Base-by-base conservation (phyloP, 1,140 invertebrate species). In the Danaus plexippus region DNA sequence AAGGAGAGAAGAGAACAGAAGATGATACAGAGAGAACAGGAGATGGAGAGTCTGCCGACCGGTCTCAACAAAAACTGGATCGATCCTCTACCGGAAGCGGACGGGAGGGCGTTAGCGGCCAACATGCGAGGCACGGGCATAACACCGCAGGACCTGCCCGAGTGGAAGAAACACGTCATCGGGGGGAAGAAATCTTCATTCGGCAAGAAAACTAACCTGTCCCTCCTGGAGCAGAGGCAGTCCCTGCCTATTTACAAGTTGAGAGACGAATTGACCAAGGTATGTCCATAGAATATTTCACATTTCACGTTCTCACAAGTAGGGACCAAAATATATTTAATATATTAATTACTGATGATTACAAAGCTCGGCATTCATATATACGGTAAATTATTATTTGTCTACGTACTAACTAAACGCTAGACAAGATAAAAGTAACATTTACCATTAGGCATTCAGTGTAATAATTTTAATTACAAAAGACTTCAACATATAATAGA, bases 161-260 rank as follows among this genome's bases (percentile, higher is more conserved):
- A 99, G 82, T 99, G 98, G 98, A 99, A 99, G 76, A 98, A 98
- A 76, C 96, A 99, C 73, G 96, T 99, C 0, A 98, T 97, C 63
- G 97, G 97, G 7, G 98, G 97, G 9, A 96, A 97, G 75, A 99
- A 99, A 79, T 97, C 96, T 0, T 98, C 97, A 0, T 99, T 98
- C 75, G 98, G 98, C n/a, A 98, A 97, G 80, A 98, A 97, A 83
- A 99, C 98, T 0, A 98, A 97, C 71, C 88, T 99, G 69, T 94
- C 93, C 6, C 91, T 99, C n/a, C 81, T 99, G 5, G 98, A 99
- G 77, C 98, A 99, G 78, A 89, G 98, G 44, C 95, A 99, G 81
- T 95, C 93, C 32, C 86, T 99, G 46, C 98, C 98, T 2, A 99
- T 99, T 67, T 99, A 94, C 77, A 97, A 98, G 84, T 88, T 99